A percentile compares a stretch with the other conserved stretches of the same genome.
These are phyloP conservation scores for Falco punctatus DNA, from an alignment of 2,113 vertebrate species.

Conservation along the genomic window DNA sequence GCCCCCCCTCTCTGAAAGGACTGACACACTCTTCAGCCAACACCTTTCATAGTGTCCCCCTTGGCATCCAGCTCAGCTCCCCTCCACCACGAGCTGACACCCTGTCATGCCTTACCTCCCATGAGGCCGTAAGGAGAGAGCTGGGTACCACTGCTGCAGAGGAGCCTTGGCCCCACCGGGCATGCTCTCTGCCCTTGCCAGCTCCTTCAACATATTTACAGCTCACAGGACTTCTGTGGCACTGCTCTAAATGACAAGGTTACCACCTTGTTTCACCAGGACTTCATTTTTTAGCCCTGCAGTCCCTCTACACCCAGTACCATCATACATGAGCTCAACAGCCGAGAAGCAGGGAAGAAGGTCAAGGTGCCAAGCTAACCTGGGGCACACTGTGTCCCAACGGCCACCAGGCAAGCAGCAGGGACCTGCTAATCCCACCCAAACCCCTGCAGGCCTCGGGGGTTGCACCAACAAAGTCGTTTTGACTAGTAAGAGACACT, in stretches of 20 bases:
- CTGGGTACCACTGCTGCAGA: not conserved
- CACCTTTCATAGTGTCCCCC: not conserved
- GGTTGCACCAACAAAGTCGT: not conserved
- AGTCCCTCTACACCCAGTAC: not conserved
- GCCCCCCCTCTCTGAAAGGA: not conserved
- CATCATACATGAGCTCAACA: not conserved
- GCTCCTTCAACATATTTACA: not conserved
- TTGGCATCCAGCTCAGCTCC: not conserved
- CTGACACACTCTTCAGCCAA: not conserved
- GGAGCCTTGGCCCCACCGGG: not conserved
- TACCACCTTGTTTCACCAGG: not conserved
- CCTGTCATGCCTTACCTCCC: not conserved
- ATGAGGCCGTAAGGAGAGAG: not conserved
- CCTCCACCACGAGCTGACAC: not conserved
- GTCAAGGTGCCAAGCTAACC: not conserved
- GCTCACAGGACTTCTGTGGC: not conserved
- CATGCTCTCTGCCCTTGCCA: rapidly evolving
- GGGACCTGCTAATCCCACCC: not conserved
- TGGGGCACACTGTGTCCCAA: not conserved
- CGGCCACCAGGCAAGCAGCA: rapidly evolving
- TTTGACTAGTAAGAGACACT: not conserved
- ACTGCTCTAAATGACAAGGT: not conserved
- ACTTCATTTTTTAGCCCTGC: not conserved
- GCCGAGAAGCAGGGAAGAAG: not conserved
- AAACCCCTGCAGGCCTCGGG: rapidly evolving